These are phyloP conservation scores for Littorina saxatilis DNA, from an alignment of 1,140 invertebrate species.

Conservation along the genomic window DNA sequence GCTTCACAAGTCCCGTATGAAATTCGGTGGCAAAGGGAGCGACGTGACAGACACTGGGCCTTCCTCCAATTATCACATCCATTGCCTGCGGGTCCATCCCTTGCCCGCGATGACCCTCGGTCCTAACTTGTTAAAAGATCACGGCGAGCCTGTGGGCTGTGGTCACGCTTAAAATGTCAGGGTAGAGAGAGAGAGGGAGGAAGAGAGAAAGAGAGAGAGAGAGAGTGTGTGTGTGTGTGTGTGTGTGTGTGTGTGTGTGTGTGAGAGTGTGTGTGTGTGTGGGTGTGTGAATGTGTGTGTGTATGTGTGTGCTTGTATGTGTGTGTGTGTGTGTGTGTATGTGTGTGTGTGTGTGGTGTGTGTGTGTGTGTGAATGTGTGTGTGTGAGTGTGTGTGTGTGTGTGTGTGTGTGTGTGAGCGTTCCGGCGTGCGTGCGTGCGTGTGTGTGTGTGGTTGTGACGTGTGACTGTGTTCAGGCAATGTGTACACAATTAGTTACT, in stretches of 20 bases:
- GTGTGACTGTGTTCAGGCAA: no score
- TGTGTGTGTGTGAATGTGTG: no score
- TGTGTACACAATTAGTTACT: no score
- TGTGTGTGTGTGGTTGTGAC: no score
- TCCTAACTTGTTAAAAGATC: background rate
- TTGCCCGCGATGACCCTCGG: background rate
- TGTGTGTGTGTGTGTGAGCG: no score
- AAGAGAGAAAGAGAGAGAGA: background rate
- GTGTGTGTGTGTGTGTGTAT: background rate
- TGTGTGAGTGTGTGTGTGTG: no score
- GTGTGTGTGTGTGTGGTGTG: no score
- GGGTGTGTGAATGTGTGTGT: no score
- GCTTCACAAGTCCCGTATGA: background rate
- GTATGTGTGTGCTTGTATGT: no score
- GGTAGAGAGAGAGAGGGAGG: no score
- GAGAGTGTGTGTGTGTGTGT: background rate
- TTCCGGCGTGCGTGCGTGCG: no score
- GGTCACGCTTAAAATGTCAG: background rate
- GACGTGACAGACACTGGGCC: background rate
- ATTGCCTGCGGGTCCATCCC: background rate
- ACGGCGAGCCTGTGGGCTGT: background rate
- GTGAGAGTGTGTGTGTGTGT: background rate
- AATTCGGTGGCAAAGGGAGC: background rate
- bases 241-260: background rate
- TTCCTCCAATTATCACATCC: background rate